Evolutionary conservation across 2,797 vertebrate species (phyloP), one percentile per base, ranked within the genome.

Genomic region (Botia almorhae): DNA sequence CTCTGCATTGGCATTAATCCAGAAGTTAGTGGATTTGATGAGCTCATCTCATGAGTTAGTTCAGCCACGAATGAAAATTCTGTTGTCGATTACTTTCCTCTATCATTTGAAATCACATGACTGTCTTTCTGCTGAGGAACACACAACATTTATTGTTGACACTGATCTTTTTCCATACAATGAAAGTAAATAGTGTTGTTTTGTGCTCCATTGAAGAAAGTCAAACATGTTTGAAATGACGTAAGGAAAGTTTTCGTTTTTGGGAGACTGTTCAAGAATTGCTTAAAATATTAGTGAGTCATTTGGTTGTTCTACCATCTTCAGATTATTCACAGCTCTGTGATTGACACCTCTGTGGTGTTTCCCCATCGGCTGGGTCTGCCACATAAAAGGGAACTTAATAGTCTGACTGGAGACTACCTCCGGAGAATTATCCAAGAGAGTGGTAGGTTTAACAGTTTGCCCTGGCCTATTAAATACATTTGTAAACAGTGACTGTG

Each of bases 291-390:
- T 76, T 13, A 75, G 79, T 13, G 29, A 39, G 16, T 21, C 53
- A 43, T 58, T 68, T 55, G 36, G 89, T 7, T 80, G 78, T 60
- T 78, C 36, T 86, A 65, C 88, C 72, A 69, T 58, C 89, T 87
- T 71, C 89, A 96, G 95, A 80, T 96, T 74, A 86, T 96, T 85
- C 94, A 96, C 78, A 87, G 86, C 70, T 91, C 2, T 0, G 89
- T 95, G 63, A 93, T 95, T 86, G 94, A 96, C 89, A 94, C 90
- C 0, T 92, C 93, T 0, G 11, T 94, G 85, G 86, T 94, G 73
- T 96, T 96, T 86, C 94, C 95, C 50, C 94, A 95, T 87, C 87
- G 77, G 2, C 88, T 95, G 84, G 94, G 95, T 12, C 92, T 90
- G 11, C 95, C 95, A 81, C 86, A 96, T 88, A 95, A 93, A 90